Evolutionary conservation across 53 echinoderm and acorn worm species (phyloP).

Genomic region (Paracentrotus lividus): DNA sequence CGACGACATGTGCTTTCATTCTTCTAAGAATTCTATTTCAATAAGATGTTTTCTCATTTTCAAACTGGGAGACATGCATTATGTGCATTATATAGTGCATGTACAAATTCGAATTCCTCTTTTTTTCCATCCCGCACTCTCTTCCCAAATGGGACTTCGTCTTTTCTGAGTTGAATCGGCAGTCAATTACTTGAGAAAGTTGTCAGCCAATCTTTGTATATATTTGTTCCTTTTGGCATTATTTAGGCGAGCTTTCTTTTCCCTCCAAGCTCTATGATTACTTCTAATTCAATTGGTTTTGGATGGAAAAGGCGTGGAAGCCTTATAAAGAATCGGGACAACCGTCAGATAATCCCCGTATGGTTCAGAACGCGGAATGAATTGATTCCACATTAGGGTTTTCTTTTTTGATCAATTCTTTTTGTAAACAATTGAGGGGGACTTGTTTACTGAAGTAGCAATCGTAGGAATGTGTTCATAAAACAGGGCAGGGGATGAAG

Average conservation of each 20-base stretch:
- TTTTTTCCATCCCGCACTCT: not conserved
- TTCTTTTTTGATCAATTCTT: slow-evolving; percentile 28
- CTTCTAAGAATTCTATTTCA: slow-evolving; percentile 9
- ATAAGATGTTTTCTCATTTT: not conserved
- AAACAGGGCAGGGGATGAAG: not conserved
- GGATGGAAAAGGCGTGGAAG: slow-evolving; percentile 3
- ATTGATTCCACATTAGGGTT: slow-evolving; percentile 40
- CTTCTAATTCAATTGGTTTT: slow-evolving; percentile 46
- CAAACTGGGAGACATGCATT: no score
- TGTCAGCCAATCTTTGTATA: slow-evolving; percentile 44
- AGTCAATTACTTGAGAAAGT: slow-evolving; percentile 47
- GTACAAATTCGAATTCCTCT: not conserved
- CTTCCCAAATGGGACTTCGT: slow-evolving; percentile 13
- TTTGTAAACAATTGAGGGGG: slow-evolving; percentile 42
- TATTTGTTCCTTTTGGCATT: slow-evolving; percentile 48
- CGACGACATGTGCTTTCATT: not conserved
- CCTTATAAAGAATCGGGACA: not conserved
- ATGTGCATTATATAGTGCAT: no score
- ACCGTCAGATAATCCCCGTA: slow-evolving; percentile 24
- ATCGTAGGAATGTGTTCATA: not conserved
- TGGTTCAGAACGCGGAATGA: not conserved
- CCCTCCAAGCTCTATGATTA: slow-evolving; percentile 49
- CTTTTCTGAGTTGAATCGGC: slow-evolving; percentile 3
- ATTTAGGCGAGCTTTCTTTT: slow-evolving; percentile 31
- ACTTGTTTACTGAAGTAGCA: slow-evolving; percentile 51